These are phyloP conservation scores for Myripristis jacobus DNA, from an alignment of 2,797 vertebrate species.

Conservation along the genomic window DNA sequence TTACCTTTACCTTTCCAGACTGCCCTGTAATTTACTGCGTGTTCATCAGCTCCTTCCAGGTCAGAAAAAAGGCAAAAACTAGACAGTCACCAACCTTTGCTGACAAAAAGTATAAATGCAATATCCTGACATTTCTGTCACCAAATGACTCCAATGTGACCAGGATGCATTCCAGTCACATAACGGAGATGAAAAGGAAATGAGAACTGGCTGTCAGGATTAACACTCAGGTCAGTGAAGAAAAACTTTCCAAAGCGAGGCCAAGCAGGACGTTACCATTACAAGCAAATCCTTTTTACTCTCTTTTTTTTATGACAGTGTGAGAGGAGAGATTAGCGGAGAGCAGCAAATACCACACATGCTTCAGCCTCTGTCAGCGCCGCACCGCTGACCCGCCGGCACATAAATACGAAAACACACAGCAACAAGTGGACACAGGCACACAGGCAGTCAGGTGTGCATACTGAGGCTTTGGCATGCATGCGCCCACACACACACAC, in stretches of 20 bases:
- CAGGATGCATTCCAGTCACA: too few species aligned
- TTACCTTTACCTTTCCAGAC: too few species aligned
- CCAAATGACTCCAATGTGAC: too few species aligned
- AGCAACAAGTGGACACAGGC: background rate
- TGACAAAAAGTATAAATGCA: too few species aligned
- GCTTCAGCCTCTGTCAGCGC: slow-evolving; percentile 31
- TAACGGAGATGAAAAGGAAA: too few species aligned
- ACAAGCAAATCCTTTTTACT: slow-evolving; percentile 12
- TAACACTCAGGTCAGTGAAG: too few species aligned
- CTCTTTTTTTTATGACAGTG: slow-evolving; percentile 31
- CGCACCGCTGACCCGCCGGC: slow-evolving; percentile 10
- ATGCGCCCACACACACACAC: background rate
- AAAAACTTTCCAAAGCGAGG: background rate
- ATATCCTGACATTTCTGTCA: too few species aligned
- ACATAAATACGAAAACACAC: slow-evolving; percentile 34
- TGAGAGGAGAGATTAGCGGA: slow-evolving; percentile 38
- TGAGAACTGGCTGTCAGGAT: too few species aligned
- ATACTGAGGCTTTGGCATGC: background rate
- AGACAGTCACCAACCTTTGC: too few species aligned
- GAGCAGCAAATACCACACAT: slow-evolving; percentile 29
- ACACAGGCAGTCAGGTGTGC: slow-evolving; percentile 35
- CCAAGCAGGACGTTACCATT: background rate
- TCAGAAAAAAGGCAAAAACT: too few species aligned
- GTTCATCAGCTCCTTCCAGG: too few species aligned
- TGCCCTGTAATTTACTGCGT: too few species aligned